Percentiles rank a stretch among this genome's conserved stretches.
Evolutionary conservation across 2,888 invertebrate species (phyloP).

Genomic region (Drosophila demipolita): DNA sequence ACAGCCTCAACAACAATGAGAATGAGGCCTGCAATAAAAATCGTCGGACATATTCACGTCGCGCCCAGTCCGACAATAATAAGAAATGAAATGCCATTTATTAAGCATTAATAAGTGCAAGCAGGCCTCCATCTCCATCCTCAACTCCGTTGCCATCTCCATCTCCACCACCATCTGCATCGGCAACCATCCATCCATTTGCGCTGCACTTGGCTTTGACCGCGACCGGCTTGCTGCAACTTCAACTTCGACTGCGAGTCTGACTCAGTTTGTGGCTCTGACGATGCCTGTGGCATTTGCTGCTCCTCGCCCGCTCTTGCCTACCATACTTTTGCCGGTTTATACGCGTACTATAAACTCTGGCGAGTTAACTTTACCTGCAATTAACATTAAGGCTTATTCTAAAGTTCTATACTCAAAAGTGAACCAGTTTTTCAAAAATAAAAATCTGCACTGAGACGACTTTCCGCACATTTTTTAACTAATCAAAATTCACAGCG

Average conservation of each 20-base stretch:
- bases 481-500: slow-evolving; percentile 49
- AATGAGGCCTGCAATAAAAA: slow-evolving; percentile 70
- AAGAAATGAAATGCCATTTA: slow-evolving; percentile 85
- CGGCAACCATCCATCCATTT: slow-evolving; percentile 56
- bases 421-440: neutral
- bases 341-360: slow-evolving; percentile 18
- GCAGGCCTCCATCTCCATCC: slow-evolving; percentile 65
- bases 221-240: slow-evolving; percentile 22
- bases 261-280: slow-evolving; percentile 40
- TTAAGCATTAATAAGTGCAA: slow-evolving; percentile 85
- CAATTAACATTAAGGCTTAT: slow-evolving; percentile 14
- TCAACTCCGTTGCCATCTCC: neutral
- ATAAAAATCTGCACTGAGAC: neutral
- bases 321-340: slow-evolving; percentile 6
- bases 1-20: slow-evolving; percentile 59
- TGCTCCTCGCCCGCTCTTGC: slow-evolving; percentile 7
- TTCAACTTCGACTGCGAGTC: slow-evolving; percentile 33
- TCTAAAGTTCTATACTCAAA: slow-evolving; percentile 5
- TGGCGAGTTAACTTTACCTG: slow-evolving; percentile 6
- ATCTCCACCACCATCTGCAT: neutral
- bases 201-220: slow-evolving; percentile 60
- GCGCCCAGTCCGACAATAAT: slow-evolving; percentile 79
- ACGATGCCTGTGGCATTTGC: slow-evolving; percentile 33
- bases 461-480: slow-evolving; percentile 13
- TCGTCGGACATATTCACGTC: slow-evolving; percentile 71